Conservation (phyloP, 2,888 invertebrate species). For the Caenorhabditis sp. region DNA sequence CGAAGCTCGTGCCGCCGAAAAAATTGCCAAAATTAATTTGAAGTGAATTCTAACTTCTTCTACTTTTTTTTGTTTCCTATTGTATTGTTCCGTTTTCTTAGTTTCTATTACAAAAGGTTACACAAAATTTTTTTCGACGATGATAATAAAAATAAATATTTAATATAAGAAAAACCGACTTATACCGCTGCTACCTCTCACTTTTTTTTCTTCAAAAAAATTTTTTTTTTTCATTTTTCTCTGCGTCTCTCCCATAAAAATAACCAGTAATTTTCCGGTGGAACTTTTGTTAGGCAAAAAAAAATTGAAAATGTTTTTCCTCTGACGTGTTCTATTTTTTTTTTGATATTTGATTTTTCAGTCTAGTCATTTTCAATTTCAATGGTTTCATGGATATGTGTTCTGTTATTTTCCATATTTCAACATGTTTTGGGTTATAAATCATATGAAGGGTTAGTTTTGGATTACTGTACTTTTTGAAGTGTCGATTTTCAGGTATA, state of each 20-base stretch:
- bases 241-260: background rate
- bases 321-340: background rate
- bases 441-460: background rate
- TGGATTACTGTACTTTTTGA: background rate
- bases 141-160: too few species aligned
- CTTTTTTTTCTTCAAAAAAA: too few species aligned
- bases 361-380: background rate
- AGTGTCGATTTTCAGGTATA: slow-evolving; percentile 29
- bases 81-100: background rate
- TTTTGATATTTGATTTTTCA: background rate
- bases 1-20: slow-evolving; percentile 50
- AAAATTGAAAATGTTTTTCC: background rate
- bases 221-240: background rate
- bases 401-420: background rate
- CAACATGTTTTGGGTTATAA: background rate
- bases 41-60: background rate
- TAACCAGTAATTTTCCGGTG: background rate
- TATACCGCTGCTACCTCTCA: too few species aligned
- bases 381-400: background rate
- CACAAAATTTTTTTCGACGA: too few species aligned
- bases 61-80: background rate
- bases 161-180: too few species aligned
- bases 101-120: slow-evolving; percentile 1
- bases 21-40: slow-evolving; percentile 36
- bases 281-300: background rate